phyloP scores from a whole-genome alignment of 2,888 invertebrate species.

The Pycnomerus fuliginosus region DNA sequence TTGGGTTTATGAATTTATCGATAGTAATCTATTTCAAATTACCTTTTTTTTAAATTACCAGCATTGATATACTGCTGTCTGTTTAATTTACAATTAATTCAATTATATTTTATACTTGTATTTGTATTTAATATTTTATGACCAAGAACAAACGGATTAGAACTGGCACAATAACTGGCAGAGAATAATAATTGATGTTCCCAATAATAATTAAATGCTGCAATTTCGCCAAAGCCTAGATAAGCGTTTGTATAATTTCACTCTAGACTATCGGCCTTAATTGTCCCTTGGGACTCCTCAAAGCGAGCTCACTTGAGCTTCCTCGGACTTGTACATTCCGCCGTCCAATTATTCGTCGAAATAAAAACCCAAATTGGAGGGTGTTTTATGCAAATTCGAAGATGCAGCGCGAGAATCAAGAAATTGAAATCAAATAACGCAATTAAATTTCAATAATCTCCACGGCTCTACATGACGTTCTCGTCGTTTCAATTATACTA shows the following conservation, averaged over 20 bases:
- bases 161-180: too few relatives aligned
- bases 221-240: slow-evolving; percentile 8
- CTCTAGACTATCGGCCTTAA: slow-evolving; percentile 5
- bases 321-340: not conserved
- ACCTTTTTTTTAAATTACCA: too few relatives aligned
- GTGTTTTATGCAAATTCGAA: slow-evolving; percentile 15
- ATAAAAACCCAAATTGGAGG: not conserved
- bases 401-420: slow-evolving; percentile 7
- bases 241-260: slow-evolving; percentile 8
- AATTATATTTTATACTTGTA: too few relatives aligned
- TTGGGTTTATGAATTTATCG: too few relatives aligned
- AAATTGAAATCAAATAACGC: slow-evolving; percentile 13
- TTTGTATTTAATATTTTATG: too few relatives aligned
- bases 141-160: too few relatives aligned
- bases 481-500: slow-evolving; percentile 19
- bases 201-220: too few relatives aligned
- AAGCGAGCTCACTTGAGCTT: slow-evolving; percentile 8
- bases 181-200: too few relatives aligned
- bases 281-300: slow-evolving; percentile 6
- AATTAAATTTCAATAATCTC: slow-evolving; percentile 15
- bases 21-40: too few relatives aligned
- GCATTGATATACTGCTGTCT: too few relatives aligned
- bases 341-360: not conserved
- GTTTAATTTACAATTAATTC: too few relatives aligned
- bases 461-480: slow-evolving; percentile 14